These are phyloP conservation scores for Ridgeia piscesae DNA, from an alignment of 1,140 invertebrate species.

Conservation along the genomic window DNA sequence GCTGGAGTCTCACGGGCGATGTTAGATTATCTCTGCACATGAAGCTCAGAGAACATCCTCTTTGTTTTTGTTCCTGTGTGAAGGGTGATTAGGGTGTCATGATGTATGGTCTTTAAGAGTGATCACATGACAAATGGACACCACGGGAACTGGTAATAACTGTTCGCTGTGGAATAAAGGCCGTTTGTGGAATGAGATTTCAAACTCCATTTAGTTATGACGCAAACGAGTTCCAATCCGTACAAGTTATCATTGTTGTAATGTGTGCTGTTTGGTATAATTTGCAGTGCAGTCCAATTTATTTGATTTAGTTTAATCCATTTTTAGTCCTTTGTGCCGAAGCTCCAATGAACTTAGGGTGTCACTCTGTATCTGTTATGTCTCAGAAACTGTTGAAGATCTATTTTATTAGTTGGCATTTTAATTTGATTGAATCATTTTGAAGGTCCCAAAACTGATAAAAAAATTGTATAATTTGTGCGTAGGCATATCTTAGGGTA, in stretches of 20 bases:
- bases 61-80: not conserved
- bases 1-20: not conserved
- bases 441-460: too few relatives aligned
- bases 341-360: too few relatives aligned
- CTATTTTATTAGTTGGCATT: too few relatives aligned
- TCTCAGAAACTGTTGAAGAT: too few relatives aligned
- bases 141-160: too few relatives aligned
- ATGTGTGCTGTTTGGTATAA: too few relatives aligned
- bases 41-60: not conserved
- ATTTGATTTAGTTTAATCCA: not conserved
- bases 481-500: too few relatives aligned
- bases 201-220: not conserved
- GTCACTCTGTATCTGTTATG: too few relatives aligned
- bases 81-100: not conserved
- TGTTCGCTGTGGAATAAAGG: not conserved
- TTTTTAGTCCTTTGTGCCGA: too few relatives aligned
- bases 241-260: not conserved
- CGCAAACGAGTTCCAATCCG: not conserved
- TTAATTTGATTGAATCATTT: too few relatives aligned
- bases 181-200: not conserved
- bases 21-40: not conserved
- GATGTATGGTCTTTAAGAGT: not conserved
- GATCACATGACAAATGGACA: too few relatives aligned
- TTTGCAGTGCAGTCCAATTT: not conserved
- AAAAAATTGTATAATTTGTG: too few relatives aligned